A percentile compares a stretch with the other conserved stretches of the same genome.
Conservation (phyloP, 2,888 invertebrate species). For the Electrophaes corylata region DNA sequence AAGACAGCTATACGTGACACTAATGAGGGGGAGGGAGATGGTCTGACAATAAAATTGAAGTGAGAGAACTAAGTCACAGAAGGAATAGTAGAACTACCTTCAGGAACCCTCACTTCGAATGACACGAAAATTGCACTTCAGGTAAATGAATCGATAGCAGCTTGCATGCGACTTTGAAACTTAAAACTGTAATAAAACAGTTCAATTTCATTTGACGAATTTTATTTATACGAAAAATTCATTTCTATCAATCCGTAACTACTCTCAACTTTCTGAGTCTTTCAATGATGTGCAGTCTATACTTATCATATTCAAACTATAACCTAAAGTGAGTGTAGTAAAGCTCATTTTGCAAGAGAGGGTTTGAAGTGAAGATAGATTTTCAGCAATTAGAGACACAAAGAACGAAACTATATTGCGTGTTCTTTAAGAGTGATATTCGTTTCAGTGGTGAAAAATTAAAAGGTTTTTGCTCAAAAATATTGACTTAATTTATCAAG, state of each 20-base stretch:
- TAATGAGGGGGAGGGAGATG: constrained; percentile 34
- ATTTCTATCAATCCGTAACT: background rate
- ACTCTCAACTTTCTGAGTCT: background rate
- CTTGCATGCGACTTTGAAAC: background rate
- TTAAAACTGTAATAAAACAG: background rate
- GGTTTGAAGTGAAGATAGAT: background rate
- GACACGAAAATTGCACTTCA: background rate
- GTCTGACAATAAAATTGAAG: constrained; percentile 13
- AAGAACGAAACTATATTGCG: constrained; percentile 16
- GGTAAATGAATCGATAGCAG: background rate
- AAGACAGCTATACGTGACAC: constrained; percentile 30
- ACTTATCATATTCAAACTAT: background rate
- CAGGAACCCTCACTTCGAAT: background rate
- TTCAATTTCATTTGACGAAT: background rate
- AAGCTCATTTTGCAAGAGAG: background rate
- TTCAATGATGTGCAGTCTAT: too few relatives aligned
- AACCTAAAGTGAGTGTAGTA: background rate
- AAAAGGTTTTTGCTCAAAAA: background rate
- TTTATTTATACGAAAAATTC: background rate
- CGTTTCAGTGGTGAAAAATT: constrained; percentile 3
- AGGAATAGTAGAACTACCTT: background rate
- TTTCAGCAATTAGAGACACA: constrained; percentile 17
- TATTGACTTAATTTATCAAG: too few relatives aligned
- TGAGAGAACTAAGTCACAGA: constrained; percentile 9
- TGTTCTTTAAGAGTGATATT: constrained; percentile 13